A percentile compares a stretch with the other conserved stretches of the same genome.
Evolutionary conservation across 2,113 vertebrate species (phyloP).

Genomic region (Pedionomus torquatus): DNA sequence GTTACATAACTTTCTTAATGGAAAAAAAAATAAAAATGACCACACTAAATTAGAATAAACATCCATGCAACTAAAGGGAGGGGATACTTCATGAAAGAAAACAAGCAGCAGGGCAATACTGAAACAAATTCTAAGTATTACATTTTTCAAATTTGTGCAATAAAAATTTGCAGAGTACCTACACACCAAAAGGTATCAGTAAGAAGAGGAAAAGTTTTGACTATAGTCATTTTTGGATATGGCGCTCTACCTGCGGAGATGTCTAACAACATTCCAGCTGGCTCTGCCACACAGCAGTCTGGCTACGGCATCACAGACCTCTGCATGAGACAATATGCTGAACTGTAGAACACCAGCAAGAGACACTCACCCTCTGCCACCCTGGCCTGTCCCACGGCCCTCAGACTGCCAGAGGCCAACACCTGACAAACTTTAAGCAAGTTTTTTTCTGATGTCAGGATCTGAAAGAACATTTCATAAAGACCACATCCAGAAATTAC

Average conservation of each 20-base stretch:
- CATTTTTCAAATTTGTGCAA: not conserved
- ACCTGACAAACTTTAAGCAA: not conserved
- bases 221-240: not conserved
- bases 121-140: not conserved
- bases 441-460: not conserved
- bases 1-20: not conserved
- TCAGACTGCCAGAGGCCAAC: not conserved
- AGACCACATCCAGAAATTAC: not conserved
- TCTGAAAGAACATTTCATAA: not conserved
- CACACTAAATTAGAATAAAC: not conserved
- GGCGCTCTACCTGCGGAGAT: not conserved
- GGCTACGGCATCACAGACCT: not conserved
- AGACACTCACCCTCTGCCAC: not conserved
- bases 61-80: not conserved
- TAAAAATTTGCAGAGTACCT: not conserved
- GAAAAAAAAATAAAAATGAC: not conserved
- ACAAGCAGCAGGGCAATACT: not conserved
- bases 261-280: not conserved
- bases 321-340: fast-evolving
- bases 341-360: not conserved
- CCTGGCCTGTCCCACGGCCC: not conserved
- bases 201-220: not conserved
- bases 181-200: not conserved
- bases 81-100: not conserved
- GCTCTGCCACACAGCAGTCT: not conserved